These are phyloP conservation scores for Emys orbicularis DNA, from an alignment of 2,797 vertebrate genomes.

Conservation along the genomic window DNA sequence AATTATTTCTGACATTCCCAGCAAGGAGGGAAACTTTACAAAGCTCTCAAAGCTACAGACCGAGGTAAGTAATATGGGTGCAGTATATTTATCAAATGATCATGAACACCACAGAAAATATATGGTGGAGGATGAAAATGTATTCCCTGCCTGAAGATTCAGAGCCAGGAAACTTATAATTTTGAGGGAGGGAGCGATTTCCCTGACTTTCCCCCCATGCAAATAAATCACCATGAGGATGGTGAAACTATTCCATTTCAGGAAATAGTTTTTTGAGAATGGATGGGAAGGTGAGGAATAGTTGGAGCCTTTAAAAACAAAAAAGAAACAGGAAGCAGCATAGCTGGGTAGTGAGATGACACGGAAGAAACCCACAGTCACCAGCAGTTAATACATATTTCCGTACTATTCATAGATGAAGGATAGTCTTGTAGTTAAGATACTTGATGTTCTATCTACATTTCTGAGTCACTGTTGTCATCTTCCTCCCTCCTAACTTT, in stretches of 20 bases:
- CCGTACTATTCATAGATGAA: not conserved
- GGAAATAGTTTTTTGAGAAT: not conserved
- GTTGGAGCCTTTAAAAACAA: not conserved
- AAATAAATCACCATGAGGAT: not conserved
- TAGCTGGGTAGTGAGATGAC: not conserved
- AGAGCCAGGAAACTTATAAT: not conserved
- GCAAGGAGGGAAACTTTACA: not conserved
- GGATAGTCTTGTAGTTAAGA: not conserved
- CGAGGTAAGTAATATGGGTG: not conserved
- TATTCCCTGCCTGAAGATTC: not conserved
- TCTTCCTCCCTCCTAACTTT: not conserved
- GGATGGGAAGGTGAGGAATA: not conserved
- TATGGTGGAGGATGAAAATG: not conserved
- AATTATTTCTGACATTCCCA: not conserved
- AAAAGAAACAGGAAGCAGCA: not conserved
- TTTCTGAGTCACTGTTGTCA: not conserved
- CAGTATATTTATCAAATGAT: accelerated
- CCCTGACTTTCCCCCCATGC: not conserved
- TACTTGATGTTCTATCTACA: not conserved
- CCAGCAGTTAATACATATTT: not conserved
- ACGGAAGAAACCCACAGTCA: too few species aligned
- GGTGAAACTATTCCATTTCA: not conserved
- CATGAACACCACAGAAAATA: accelerated
- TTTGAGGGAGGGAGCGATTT: not conserved
- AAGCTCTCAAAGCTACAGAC: not conserved